Conservation (phyloP, 2,797 vertebrate genomes). For the Channa striata region DNA sequence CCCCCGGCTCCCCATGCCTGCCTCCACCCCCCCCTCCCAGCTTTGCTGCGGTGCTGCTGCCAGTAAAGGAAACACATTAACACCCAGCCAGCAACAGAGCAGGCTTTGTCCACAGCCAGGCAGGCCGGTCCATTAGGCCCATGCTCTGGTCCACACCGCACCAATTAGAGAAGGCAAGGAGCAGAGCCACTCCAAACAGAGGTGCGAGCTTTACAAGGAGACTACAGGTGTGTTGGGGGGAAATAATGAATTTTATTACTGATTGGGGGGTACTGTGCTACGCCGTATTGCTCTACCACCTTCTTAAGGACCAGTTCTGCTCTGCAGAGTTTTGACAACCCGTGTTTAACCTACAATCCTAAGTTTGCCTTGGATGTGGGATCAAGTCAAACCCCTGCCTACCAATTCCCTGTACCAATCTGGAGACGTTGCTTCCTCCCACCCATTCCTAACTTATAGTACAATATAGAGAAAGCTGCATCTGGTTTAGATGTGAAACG, state of each 20-base stretch:
- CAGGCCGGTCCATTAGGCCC: slow-evolving; percentile 68
- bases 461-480: neutral
- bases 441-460: neutral
- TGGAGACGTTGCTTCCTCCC: slow-evolving; percentile 19
- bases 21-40: slow-evolving; percentile 58
- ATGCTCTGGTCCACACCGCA: slow-evolving; percentile 64
- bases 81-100: slow-evolving; percentile 80
- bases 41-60: slow-evolving; percentile 74
- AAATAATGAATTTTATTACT: slow-evolving; percentile 76
- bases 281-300: slow-evolving; percentile 65
- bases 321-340: slow-evolving; percentile 74
- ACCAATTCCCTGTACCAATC: slow-evolving; percentile 43
- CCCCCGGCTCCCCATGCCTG: slow-evolving; percentile 33
- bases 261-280: slow-evolving; percentile 67
- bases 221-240: slow-evolving; percentile 76
- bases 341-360: slow-evolving; percentile 72
- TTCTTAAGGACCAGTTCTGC: slow-evolving; percentile 63
- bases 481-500: neutral
- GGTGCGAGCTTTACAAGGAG: slow-evolving; percentile 80
- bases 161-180: slow-evolving; percentile 76
- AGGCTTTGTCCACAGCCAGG: slow-evolving; percentile 76
- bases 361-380: slow-evolving; percentile 55
- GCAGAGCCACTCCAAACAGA: slow-evolving; percentile 77
- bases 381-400: slow-evolving; percentile 44
- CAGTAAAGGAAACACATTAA: slow-evolving; percentile 85